Base-by-base conservation (phyloP, 2,113 vertebrate species). In the Aramus guarauna region DNA sequence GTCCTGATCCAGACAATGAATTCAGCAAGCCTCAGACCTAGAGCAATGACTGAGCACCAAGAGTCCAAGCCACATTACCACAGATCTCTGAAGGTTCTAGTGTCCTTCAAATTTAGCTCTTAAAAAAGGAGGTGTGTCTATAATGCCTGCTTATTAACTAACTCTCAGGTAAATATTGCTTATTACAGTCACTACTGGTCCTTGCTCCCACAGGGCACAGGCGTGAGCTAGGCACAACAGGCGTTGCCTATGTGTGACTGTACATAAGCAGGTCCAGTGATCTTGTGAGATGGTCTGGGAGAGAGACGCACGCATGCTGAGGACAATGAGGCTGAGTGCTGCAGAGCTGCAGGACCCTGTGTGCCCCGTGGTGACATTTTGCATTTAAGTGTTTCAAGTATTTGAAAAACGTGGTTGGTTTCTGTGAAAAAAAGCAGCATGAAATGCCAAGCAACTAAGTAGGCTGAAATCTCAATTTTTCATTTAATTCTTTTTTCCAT, bases 371-470 rank as follows among this genome's bases (percentile, higher is more conserved):
- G 82, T n/a, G 78, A 50, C 3, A 12, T 92, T 94, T 86, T 34
- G 71, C 43, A 76, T 90, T 52, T 45, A 59, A 90, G 41, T 20
- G 34, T 55, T 92, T 94, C 22, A 41, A 83, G 41, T 36, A 58
- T 22, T 92, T 41, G 67, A 85, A 85, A 91, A 37, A 37, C 0
- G 0, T 12, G 34, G 17, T 80, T 32, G 8, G 81, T 90, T 82
- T 56, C 48, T 75, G 43, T 71, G 47, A 58, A 34, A 93, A 92
- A 82, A 72, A 73, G 41, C 75, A 91, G 56, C 3, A 0, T 63
- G 80, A 94, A 94, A 94, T 83, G 82, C 62, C 85, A 92, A 80
- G 79, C 24, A 58, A 55, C 69, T 88, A 53, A 92, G 76, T 92
- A 88, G 73, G 68, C 37, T 84, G 83, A 86, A 84, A 91, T 67